Base-by-base conservation (phyloP, 2,888 invertebrate species). In the Galeruca laticollis region DNA sequence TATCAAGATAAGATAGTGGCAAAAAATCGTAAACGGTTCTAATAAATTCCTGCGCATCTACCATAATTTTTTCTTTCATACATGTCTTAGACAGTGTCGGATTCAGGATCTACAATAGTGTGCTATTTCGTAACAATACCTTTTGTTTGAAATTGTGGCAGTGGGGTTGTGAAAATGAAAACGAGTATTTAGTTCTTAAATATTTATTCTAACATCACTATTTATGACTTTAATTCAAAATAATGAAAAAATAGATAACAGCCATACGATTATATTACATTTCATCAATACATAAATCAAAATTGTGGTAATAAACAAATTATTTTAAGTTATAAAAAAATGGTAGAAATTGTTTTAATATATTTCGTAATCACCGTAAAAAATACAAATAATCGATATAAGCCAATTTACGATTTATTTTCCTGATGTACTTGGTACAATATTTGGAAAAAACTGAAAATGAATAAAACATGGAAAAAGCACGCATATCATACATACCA, bases 191-290 rank as follows among this genome's bases (percentile, higher is more conserved):
- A 68, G 47, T 65, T 72, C 69, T 72, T 70, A 64, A 72, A 71
- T 79, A 78, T 81, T 80, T 81, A 80, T 83, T 84, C 82, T 84
- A 83, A 84, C 82, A 84, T 84, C 83, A 84, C 83, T 84, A 84
- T 80, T 81, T 79, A 82, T 83, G 82, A 84, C 82, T 83, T 81
- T 40, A 79, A 81, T 82, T 78, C 80, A 82, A 83, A 83, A 81
- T 81, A 81, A 83, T 82, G 81, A 83, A 84, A 83, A 84, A 83
- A 83, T 81, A 83, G 82, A 82, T 84, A 84, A 84, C 84, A 84
- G 84, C 83, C 83, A 84, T 84, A 83, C 83, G 83, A 83, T 81
- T 82, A 84, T 82, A 78, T 78, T 77, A 77, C 77, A 76, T 75
- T 79, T 72, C 69, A 75, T 75, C 72, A 74, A 72, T 74, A 77